phyloP scores from a whole-genome alignment of 2,797 vertebrate genomes.

The Pseudomugil gertrudae region DNA sequence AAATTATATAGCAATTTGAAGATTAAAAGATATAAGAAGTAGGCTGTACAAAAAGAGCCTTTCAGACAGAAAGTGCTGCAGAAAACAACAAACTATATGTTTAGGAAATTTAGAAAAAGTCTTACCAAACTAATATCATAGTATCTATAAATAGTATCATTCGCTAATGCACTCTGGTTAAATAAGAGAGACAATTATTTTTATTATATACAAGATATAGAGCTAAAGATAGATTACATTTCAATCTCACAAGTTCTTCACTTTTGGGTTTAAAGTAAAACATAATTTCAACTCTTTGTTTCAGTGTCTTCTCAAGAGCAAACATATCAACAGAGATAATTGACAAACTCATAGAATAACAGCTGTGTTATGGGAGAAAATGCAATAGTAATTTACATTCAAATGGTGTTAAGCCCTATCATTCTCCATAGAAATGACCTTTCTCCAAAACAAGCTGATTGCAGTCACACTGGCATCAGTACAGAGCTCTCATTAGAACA shows the following conservation, averaged over 20 bases:
- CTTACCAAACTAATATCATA: no score
- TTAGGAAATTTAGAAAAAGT: no score
- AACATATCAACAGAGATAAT: background rate
- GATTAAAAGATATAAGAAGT: no score
- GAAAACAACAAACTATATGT: no score
- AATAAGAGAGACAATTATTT: background rate
- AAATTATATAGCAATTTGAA: background rate
- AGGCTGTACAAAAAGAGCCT: no score
- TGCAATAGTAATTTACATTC: background rate
- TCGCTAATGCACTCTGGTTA: background rate
- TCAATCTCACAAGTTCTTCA: background rate
- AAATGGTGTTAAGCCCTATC: background rate
- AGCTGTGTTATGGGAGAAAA: background rate
- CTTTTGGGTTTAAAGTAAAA: background rate
- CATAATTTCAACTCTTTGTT: background rate
- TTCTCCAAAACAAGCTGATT: conserved; percentile 39
- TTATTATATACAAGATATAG: background rate
- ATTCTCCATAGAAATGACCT: conserved; percentile 24
- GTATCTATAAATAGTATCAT: no score
- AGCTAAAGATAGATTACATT: background rate
- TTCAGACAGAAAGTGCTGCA: no score
- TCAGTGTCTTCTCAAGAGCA: background rate
- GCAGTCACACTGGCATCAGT: conserved; percentile 15
- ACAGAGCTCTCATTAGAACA: conserved; percentile 20
- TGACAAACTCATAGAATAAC: background rate